These are phyloP conservation scores for Chrysaora quinquecirrha DNA, from an alignment of 30 jellyfish, hydroid and myxozoan species.

Conservation along the genomic window DNA sequence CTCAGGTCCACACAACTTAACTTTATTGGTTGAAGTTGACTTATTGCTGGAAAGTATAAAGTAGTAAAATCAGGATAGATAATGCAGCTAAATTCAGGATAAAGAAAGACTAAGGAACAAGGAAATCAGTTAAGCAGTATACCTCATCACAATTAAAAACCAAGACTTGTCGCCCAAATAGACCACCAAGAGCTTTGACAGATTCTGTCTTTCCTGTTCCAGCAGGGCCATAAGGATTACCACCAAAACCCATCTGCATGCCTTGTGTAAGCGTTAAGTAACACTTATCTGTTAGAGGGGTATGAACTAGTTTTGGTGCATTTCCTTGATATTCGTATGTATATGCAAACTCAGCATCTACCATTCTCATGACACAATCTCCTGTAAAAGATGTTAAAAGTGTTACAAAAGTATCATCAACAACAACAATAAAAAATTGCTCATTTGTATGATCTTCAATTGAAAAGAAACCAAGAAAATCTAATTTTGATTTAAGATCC, in stretches of 20 bases:
- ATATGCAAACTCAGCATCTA: slow-evolving; percentile 96
- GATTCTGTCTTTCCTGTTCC: slow-evolving; percentile 99
- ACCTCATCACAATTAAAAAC: slow-evolving; percentile 99
- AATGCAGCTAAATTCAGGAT: too few relatives aligned
- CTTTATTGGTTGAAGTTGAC: too few relatives aligned
- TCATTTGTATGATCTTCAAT: too few relatives aligned
- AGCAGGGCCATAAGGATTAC: slow-evolving; percentile 99
- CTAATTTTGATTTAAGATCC: too few relatives aligned
- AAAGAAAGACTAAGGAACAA: too few relatives aligned
- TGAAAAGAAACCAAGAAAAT: too few relatives aligned
- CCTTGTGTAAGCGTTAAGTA: slow-evolving; percentile 98
- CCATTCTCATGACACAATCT: slow-evolving; percentile 94
- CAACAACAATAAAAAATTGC: too few relatives aligned
- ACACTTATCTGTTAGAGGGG: slow-evolving; percentile 98
- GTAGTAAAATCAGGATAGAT: too few relatives aligned
- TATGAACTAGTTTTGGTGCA: slow-evolving; percentile 98
- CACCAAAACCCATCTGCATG: slow-evolving; percentile 99
- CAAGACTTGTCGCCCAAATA: slow-evolving; percentile 97
- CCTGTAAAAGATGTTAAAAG: slow-evolving; percentile 69
- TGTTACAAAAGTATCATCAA: too few relatives aligned
- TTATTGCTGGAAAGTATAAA: too few relatives aligned
- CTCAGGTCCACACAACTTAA: too few relatives aligned
- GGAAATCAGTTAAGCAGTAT: too few relatives aligned
- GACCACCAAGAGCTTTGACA: slow-evolving; percentile 97
- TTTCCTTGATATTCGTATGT: slow-evolving; percentile 99